Conservation (phyloP, 2,113 vertebrate genomes). For the Labeo catla region DNA sequence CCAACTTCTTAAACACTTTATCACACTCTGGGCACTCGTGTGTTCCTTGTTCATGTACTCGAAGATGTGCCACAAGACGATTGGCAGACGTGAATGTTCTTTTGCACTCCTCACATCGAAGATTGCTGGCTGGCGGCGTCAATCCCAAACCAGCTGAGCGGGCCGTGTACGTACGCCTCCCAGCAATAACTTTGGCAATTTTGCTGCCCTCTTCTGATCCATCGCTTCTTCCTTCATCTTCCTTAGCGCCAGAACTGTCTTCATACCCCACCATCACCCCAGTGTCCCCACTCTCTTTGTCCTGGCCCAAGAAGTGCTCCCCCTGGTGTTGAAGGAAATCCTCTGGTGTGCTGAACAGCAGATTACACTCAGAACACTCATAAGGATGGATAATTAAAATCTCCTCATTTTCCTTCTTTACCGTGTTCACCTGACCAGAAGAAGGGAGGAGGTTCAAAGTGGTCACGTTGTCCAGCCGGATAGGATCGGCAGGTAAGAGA, state of each 20-base stretch:
- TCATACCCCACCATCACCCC: constrained; percentile 77
- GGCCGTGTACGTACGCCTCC: constrained; percentile 26
- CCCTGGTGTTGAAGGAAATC: constrained; percentile 91
- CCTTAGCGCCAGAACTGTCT: constrained; percentile 73
- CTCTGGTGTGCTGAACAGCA: constrained; percentile 85
- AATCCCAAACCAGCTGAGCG: neutral
- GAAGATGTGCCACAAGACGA: constrained; percentile 82
- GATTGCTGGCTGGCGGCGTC: constrained; percentile 49
- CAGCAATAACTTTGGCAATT: constrained; percentile 49
- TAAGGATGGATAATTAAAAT: constrained; percentile 83
- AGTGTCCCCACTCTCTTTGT: constrained; percentile 80
- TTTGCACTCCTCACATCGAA: constrained; percentile 76
- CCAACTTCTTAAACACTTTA: constrained; percentile 87
- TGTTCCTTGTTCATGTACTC: constrained; percentile 85
- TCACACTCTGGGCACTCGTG: constrained; percentile 85
- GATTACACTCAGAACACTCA: constrained; percentile 86
- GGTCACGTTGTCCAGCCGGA: constrained; percentile 48
- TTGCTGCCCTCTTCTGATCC: constrained; percentile 43
- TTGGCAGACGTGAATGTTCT: constrained; percentile 85
- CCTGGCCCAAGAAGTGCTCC: constrained; percentile 84
- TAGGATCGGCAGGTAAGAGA: constrained; percentile 58
- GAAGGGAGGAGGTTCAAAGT: constrained; percentile 66
- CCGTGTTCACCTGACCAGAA: constrained; percentile 27
- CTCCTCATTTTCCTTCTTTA: constrained; percentile 62
- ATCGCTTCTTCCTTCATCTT: constrained; percentile 60